Evolutionary conservation across 2,797 vertebrate genomes (phyloP).

Genomic region (Darevskia mixta): DNA sequence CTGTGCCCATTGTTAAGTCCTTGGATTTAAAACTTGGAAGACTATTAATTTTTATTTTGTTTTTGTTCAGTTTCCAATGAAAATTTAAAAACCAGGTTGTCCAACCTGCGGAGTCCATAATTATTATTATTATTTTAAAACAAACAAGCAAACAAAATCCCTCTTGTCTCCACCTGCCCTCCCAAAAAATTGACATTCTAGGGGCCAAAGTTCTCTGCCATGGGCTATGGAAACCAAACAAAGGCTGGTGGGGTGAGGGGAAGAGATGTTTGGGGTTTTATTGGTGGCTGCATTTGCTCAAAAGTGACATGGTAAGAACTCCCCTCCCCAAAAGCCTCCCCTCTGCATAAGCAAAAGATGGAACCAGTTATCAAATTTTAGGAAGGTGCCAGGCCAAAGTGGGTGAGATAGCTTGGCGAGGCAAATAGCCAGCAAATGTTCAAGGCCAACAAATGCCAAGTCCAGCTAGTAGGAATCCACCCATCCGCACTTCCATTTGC

Average conservation of each 20-base stretch:
- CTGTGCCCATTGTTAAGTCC: conserved; percentile 75
- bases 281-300: background rate
- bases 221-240: conserved; percentile 43
- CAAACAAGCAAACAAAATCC: conserved; percentile 47
- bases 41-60: conserved; percentile 81
- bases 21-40: conserved; percentile 85
- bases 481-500: too few relatives aligned
- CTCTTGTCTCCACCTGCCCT: background rate
- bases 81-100: conserved; percentile 73
- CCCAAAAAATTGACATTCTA: conserved; percentile 52
- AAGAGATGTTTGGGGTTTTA: background rate
- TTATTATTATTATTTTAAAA: conserved; percentile 54
- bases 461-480: too few relatives aligned
- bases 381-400: background rate
- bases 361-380: background rate
- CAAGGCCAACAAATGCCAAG: background rate
- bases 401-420: too few relatives aligned
- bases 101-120: conserved; percentile 65
- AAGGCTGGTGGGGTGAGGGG: background rate
- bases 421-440: background rate
- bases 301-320: background rate
- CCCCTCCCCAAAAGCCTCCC: background rate
- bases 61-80: conserved; percentile 88
- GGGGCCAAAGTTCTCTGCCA: conserved; percentile 57
- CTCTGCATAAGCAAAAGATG: background rate